phyloP scores from a whole-genome alignment of 2,888 invertebrate species.

The Poecilus cupreus region DNA sequence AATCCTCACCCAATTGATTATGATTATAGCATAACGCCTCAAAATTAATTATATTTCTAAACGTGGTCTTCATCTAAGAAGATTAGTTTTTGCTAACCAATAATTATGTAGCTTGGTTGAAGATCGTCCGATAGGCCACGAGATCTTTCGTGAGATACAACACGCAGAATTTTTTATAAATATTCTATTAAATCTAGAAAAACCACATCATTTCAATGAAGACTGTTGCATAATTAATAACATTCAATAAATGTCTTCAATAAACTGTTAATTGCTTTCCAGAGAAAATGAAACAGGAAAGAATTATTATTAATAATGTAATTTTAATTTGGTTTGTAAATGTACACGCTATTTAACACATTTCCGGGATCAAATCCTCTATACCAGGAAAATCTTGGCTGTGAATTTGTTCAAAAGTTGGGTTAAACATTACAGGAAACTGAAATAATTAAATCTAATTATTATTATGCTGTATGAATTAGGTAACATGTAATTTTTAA shows the following conservation, averaged over 20 bases:
- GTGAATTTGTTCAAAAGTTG: not conserved
- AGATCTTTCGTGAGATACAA: not conserved
- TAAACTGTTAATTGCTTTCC: too few relatives aligned
- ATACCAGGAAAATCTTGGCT: not conserved
- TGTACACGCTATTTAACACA: too few relatives aligned
- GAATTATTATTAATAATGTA: too few relatives aligned
- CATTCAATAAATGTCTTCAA: not conserved
- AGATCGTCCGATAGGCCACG: not conserved
- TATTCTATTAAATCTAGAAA: not conserved
- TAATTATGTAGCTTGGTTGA: not conserved
- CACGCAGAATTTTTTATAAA: not conserved
- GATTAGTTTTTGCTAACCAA: constrained; percentile 1
- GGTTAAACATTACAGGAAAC: constrained; percentile 6
- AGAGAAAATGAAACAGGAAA: too few relatives aligned
- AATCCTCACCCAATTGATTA: not conserved
- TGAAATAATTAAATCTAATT: constrained; percentile 8
- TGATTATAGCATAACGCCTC: not conserved
- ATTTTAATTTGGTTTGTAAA: too few relatives aligned
- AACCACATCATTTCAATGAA: not conserved
- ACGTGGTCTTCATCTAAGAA: not conserved
- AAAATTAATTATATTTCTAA: constrained; percentile 19
- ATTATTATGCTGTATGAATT: not conserved
- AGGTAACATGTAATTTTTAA: constrained; percentile 11
- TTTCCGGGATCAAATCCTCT: not conserved
- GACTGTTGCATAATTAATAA: not conserved